Evolutionary conservation across 2,113 vertebrate species (phyloP).

Genomic region (Symphodus melops): DNA sequence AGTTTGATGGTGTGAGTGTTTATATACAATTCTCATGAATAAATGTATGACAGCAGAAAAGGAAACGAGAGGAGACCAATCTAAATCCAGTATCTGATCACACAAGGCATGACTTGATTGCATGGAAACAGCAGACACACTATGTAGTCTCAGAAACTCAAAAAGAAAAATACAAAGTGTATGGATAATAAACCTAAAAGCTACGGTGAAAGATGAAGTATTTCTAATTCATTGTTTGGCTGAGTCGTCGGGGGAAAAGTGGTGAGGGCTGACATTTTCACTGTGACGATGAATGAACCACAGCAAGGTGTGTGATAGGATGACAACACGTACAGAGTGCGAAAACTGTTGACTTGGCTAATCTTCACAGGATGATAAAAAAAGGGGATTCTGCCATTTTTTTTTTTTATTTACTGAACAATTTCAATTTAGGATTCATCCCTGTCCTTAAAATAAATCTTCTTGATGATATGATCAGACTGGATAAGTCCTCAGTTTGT

Average conservation of each 20-base stretch:
- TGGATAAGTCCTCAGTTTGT: too few relatives aligned
- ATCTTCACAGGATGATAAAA: slow-evolving; percentile 20
- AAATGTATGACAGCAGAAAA: not conserved
- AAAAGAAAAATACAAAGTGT: not conserved
- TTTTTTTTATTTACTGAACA: not conserved
- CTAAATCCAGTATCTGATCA: too few relatives aligned
- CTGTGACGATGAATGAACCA: slow-evolving; percentile 54
- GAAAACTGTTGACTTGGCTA: slow-evolving; percentile 43
- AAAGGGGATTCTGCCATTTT: too few relatives aligned
- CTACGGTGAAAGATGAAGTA: slow-evolving; percentile 29
- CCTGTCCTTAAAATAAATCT: too few relatives aligned
- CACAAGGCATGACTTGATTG: too few relatives aligned
- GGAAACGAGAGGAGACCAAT: too few relatives aligned
- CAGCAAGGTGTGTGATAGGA: slow-evolving; percentile 39
- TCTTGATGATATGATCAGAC: too few relatives aligned
- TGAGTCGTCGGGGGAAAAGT: not conserved
- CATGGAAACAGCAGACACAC: too few relatives aligned
- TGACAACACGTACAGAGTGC: slow-evolving; percentile 34
- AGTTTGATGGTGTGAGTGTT: slow-evolving; percentile 37
- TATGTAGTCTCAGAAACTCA: too few relatives aligned
- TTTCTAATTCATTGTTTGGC: slow-evolving; percentile 55
- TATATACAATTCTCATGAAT: slow-evolving; percentile 12
- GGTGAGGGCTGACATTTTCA: slow-evolving; percentile 23
- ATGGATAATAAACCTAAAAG: slow-evolving; percentile 72
- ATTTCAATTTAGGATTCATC: not conserved